Conservation (phyloP, 2,113 vertebrate species). For the Poeciliopsis retropinna region DNA sequence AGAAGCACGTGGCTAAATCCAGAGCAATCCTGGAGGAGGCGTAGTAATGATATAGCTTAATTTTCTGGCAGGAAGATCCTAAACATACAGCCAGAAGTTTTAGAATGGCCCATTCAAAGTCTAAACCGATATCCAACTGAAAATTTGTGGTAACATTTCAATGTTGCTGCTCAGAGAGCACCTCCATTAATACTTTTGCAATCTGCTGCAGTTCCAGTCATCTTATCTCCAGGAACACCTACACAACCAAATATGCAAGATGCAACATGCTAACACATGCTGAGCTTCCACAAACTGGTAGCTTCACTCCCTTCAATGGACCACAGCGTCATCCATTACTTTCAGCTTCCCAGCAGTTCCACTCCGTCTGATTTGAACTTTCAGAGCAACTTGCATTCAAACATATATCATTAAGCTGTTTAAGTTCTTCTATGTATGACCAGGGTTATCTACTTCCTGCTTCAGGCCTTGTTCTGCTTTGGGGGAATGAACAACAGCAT, state of each 20-base stretch:
- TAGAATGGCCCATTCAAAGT: too few relatives aligned
- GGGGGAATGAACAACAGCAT: slow-evolving; percentile 18
- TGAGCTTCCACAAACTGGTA: slow-evolving; percentile 16
- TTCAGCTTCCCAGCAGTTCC: not conserved
- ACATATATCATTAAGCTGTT: not conserved
- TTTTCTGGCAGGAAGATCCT: too few relatives aligned
- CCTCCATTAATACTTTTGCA: not conserved
- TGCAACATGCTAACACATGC: slow-evolving; percentile 36
- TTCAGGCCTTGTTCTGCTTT: slow-evolving; percentile 26
- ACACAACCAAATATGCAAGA: slow-evolving; percentile 5
- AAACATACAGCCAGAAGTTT: too few relatives aligned
- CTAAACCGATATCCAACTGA: not conserved
- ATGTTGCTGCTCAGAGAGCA: not conserved
- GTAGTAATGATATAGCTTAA: too few relatives aligned
- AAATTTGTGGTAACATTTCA: too few relatives aligned
- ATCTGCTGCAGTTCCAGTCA: not conserved
- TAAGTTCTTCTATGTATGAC: slow-evolving; percentile 9
- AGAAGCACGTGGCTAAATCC: not conserved
- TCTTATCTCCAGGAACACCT: slow-evolving; percentile 9
- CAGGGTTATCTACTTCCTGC: slow-evolving; percentile 17
- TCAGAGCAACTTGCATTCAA: not conserved
- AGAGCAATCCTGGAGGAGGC: not conserved
- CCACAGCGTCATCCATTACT: slow-evolving; percentile 3
- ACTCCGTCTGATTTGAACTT: not conserved
- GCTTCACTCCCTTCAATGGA: slow-evolving; percentile 25